Evolutionary conservation across 2,888 invertebrate genomes (phyloP), one percentile per base, ranked within the genome.

Genomic region (Dynastes tityus): DNA sequence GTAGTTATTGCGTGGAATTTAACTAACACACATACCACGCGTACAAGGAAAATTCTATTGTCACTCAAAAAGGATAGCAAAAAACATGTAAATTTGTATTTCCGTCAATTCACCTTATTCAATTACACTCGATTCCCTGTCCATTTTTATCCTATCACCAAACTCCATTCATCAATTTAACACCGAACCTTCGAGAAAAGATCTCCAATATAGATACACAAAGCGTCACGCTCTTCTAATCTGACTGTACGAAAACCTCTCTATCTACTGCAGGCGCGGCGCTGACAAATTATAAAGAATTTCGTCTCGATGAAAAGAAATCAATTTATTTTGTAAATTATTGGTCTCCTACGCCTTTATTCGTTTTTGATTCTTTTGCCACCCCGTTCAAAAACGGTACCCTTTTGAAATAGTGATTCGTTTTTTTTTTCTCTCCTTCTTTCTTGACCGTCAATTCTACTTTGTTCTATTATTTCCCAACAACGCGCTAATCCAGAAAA

Each of bases 321-420:
- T 82, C 82, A 82, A 80, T 82, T 80, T 82, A 82, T 81, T 82
- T 80, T 79, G 77, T 82, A 82, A 81, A 81, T 82, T 80, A 79
- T 58, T 64, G 73, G 49, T 40, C 49, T 63, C 16, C 74, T 51
- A 11, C 13, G 65, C 68, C 29, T 68, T 51, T 68, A 68, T 68
- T 68, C 68, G 63, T 32, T 58, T 58, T 58, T 29, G 63, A 63
- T 63, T 63, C 55, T 32, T n/a, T 13, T 11, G 63, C 63, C 63
- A 29, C 63, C 29, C 63, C 63, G 32, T 4, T 29, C 32, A 63
- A 4, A 11, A 63, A 63, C 63, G 63, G 32, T 63, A 63, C 29
- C 29, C 32, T 63, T 32, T n/a, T 63, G 63, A 63, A 63, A 63
- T 29, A 27, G 29, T 13, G 37, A 29, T 13, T 55, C 55, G 55